Evolutionary conservation across 37 sponge, comb jelly and placozoan species (phyloP).

Genomic region (Amphimedon queenslandica): DNA sequence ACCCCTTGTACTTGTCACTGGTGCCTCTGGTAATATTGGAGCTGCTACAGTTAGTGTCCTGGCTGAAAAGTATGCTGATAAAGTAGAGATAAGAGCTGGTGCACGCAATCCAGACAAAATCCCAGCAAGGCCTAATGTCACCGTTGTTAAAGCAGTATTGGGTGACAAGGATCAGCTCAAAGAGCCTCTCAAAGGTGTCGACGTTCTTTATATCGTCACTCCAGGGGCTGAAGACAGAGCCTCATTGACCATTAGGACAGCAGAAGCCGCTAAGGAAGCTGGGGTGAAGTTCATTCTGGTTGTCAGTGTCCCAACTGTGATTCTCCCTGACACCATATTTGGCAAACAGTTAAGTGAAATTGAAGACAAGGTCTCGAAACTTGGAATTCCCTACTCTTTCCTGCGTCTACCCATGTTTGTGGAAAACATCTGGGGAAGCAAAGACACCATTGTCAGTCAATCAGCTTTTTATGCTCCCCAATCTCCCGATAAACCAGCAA

Average conservation of each 20-base stretch:
- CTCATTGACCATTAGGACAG: slow-evolving; percentile 34
- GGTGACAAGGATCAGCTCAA: slow-evolving; percentile 20
- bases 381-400: slow-evolving; percentile 41
- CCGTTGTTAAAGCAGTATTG: no score
- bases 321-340: slow-evolving; percentile 37
- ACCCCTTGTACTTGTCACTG: no score
- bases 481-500: slow-evolving; percentile 29
- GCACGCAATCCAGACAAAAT: no score
- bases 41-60: no score
- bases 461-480: slow-evolving; percentile 22
- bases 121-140: no score
- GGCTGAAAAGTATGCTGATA: no score
- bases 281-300: slow-evolving; percentile 31
- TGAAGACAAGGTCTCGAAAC: slow-evolving; percentile 17
- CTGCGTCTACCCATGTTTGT: slow-evolving; percentile 58
- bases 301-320: slow-evolving; percentile 31
- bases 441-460: slow-evolving; percentile 15
- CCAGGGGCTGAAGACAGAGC: slow-evolving; percentile 44
- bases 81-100: no score
- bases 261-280: no score
- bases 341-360: slow-evolving; percentile 31
- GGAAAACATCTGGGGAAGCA: slow-evolving; percentile 34
- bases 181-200: slow-evolving; percentile 33
- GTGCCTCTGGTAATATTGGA: no score
- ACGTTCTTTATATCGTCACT: slow-evolving; percentile 53